Evolutionary conservation across 2,797 vertebrate species (phyloP), one percentile per base, ranked within the genome.

Genomic region (Aotus griseimembra): DNA sequence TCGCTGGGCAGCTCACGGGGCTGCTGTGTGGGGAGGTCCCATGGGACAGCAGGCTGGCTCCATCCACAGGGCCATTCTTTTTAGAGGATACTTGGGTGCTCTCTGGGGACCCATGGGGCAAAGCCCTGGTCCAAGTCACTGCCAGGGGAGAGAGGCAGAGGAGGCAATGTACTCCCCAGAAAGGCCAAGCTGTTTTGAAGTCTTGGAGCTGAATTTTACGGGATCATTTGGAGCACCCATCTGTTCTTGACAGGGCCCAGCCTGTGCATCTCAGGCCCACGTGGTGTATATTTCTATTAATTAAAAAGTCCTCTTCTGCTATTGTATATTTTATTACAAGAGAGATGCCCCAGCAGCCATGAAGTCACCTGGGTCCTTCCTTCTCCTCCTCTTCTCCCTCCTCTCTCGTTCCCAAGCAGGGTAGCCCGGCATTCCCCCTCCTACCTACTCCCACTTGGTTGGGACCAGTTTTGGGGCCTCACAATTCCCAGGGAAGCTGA

Each of bases 131-230:
- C 46, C 36, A 15, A 0, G n/a, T 15, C 83, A 12, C 48, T 41
- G 17, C 28, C 73, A 57, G 80, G 28, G 70, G 36, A 36, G n/a
- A 28, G 50, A 95, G 22, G 73, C n/a, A 9, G 52, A 2, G 20
- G 6, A 87, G 70, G 46, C 39, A 11, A 22, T 39, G 3, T 28
- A 64, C 80, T 92, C 44, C 81, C 86, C 44, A 17, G 30, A 96
- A 95, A 96, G 94, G 95, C 93, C 93, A 94, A 39, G 46, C 81
- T 90, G 95, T 96, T 96, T 95, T 95, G 94, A 61, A 73, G 80
- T 39, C 28, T 72, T 8, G 15, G 41, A 91, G 75, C 70, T 14
- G 86, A 36, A 15, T 88, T 41, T 36, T 1, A 24, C 0, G 12
- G 73, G 44, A 19, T 10, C 88, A 41, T 81, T 67, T 2, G 7